Evolutionary conservation across 2,113 vertebrate species (phyloP), one percentile per base, ranked within the genome.

Genomic region (Ceyx margarethae): DNA sequence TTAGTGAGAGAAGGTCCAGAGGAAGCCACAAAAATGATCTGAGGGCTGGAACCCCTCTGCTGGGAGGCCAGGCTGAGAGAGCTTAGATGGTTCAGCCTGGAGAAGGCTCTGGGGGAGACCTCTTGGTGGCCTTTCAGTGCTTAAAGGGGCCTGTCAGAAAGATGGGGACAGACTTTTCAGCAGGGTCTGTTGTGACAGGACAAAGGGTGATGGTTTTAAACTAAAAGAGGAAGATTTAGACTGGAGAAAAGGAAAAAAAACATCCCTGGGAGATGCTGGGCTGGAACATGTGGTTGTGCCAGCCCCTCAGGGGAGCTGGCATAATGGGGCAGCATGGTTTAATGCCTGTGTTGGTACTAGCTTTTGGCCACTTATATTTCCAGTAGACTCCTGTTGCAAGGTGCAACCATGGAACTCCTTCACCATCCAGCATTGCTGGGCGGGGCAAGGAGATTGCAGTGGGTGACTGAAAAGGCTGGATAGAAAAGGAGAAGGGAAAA

Each of bases 311-410:
- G 54, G 40, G 28, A 83, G 54, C 35, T 33, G 46, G 9, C 40
- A 26, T 1, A 1, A 15, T 1, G 1, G 25, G n/a, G 25, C 50
- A 82, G 51, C 62, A 4, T 4, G 18, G 5, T 26, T 82, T 26
- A 20, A 16, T 9, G 21, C 21, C 4, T 1, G 23, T 6, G 31
- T 3, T 31, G 31, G 28, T 37, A 31, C 9, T 22, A 64, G 46
- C 6, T 71, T 69, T 45, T 42, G 87, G 37, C 23, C 31, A 3
- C 11, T 73, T 68, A 15, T 78, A 35, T 62, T 85, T 58, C n/a
- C 56, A 35, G 2, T 10, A 25, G 1, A 1, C 0, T 48, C 15
- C 29, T n/a, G 3, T 5, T 13, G 23, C 56, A 74, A 64, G 51
- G 5, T 13, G 9, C 56, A 48, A 2, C 19, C 46, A 25, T 20